Evolutionary conservation across 2,113 vertebrate genomes (phyloP), one percentile per base, ranked within the genome.

Genomic region (Peucedramus taeniatus): DNA sequence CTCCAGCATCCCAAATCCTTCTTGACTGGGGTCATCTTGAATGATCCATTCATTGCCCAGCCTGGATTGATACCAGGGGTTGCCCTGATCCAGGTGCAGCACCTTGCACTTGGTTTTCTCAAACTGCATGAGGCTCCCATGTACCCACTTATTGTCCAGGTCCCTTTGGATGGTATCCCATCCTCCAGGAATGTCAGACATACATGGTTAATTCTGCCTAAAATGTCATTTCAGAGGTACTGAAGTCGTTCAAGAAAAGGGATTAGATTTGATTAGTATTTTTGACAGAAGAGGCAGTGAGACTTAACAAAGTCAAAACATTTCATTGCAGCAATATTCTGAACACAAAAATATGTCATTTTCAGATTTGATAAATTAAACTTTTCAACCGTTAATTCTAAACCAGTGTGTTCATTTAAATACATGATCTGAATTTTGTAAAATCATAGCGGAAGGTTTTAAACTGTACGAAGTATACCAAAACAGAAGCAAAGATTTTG

Each of bases 271-370:
- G 81, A 77, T 92, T 56, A 74, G 22, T 89, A 57, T 53, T 83
- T 90, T 89, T 92, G 86, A 81, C 37, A 80, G 91, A 72, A 76
- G 49, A 90, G 68, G 63, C 74, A 83, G n/a, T 31, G 76, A 77
- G 37, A 44, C 33, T 90, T 92, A 83, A 66, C 18, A n/a, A 82
- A 96, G 89, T 94, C 88, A 93, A 92, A 91, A 91, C 85, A 83
- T 92, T 90, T 82, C 60, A 90, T 51, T 68, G 56, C 35, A 82
- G 33, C 35, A 35, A 79, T 96, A 82, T 88, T 90, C 71, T 80
- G 89, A 96, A 83, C 23, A 44, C 56, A 83, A 90, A 91, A 94
- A 83, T 49, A 70, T 78, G 83, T 84, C 45, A 78, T 84, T 87
- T 93, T 94, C 45, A 74, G 71, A 89, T 81, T 86, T 84, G 44